Percentiles rank a stretch among this genome's conserved stretches.
Evolutionary conservation across 2,888 invertebrate species (phyloP).

Genomic region (Linyphia triangularis): DNA sequence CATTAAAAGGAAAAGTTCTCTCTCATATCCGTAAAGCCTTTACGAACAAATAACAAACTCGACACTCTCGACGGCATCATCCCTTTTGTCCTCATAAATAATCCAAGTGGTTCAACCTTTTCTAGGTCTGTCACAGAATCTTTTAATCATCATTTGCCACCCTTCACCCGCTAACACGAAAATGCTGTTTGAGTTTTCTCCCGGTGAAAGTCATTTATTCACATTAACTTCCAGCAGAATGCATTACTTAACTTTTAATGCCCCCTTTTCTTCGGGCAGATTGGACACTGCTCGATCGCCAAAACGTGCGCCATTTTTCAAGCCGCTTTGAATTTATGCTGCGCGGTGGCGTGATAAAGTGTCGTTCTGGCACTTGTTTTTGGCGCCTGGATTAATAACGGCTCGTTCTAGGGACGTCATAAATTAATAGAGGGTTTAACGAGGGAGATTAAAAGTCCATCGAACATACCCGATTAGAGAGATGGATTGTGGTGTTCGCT

Average conservation of each 20-base stretch:
- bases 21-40: no score
- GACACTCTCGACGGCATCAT: neutral
- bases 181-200: conserved; percentile 31
- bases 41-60: neutral
- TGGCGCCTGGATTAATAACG: conserved; percentile 13
- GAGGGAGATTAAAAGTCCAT: conserved; percentile 8
- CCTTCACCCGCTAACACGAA: conserved; percentile 38
- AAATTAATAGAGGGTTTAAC: neutral
- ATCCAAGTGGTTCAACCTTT: neutral
- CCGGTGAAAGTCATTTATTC: conserved; percentile 19
- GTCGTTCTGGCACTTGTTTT: conserved; percentile 5
- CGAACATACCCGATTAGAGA: neutral
- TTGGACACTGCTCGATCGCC: neutral
- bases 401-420: neutral
- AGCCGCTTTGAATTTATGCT: conserved; percentile 1
- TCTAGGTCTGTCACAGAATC: neutral
- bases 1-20: neutral
- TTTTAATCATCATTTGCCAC: conserved; percentile 60
- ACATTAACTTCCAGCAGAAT: conserved; percentile 17
- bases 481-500: neutral
- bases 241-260: neutral
- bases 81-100: neutral
- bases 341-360: conserved; percentile 15
- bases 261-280: neutral
- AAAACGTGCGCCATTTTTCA: neutral